A percentile compares a stretch with the other conserved stretches of the same genome.
Evolutionary conservation across 2,797 vertebrate genomes (phyloP).

Genomic region (Lindbergichthys nudifrons): DNA sequence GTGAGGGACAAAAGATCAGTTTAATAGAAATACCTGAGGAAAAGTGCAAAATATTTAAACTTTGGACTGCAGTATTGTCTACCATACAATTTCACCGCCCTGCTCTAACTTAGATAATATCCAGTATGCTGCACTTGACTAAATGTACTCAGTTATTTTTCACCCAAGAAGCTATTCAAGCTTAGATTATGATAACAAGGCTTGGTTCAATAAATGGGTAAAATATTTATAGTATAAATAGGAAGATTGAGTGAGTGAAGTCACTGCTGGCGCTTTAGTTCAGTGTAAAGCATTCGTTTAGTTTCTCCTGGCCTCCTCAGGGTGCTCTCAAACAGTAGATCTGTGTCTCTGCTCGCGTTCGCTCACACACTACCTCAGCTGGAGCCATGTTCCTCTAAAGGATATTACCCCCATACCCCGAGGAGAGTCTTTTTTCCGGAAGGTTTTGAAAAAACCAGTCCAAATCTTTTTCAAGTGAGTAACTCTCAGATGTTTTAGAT

Average conservation of each 20-base stretch:
- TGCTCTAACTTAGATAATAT: too few species aligned
- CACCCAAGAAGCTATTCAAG: background rate
- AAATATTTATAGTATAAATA: background rate
- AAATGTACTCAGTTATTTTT: background rate
- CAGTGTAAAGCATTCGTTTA: constrained; percentile 10
- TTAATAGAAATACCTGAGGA: too few species aligned
- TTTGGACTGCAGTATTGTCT: too few species aligned
- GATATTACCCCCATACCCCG: constrained; percentile 26
- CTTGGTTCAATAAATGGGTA: background rate
- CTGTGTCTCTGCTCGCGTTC: constrained; percentile 41
- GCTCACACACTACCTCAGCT: constrained; percentile 41
- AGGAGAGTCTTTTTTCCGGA: constrained; percentile 40
- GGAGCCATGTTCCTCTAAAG: constrained; percentile 36
- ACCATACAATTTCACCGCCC: too few species aligned
- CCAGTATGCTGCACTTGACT: background rate
- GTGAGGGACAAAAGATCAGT: too few species aligned
- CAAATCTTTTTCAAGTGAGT: constrained; percentile 62
- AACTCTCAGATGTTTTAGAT: constrained; percentile 54
- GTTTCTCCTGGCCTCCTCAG: constrained; percentile 30
- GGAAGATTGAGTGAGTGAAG: background rate
- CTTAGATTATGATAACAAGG: background rate
- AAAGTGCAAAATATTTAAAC: too few species aligned
- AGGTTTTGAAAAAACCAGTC: constrained; percentile 47
- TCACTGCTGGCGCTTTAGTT: constrained; percentile 16
- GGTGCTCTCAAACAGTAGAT: constrained; percentile 36